These are phyloP conservation scores for Rhyzopertha dominica DNA, from an alignment of 1,140 invertebrate genomes.

Conservation along the genomic window DNA sequence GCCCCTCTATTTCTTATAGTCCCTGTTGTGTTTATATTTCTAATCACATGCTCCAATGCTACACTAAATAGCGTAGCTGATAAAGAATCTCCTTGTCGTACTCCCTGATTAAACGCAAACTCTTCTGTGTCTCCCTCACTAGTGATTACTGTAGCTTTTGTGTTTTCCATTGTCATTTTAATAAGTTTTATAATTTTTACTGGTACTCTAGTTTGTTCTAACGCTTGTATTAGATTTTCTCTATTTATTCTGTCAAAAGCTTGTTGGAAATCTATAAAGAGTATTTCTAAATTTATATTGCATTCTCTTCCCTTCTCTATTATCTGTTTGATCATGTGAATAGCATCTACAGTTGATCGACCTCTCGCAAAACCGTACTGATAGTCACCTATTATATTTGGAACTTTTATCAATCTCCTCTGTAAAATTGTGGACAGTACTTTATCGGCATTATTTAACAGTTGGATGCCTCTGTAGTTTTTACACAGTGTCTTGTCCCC, in stretches of 20 bases:
- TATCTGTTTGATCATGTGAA: conserved; percentile 10
- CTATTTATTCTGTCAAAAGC: conserved; percentile 2
- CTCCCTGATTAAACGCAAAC: conserved; percentile 2
- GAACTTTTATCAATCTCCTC: too few species aligned
- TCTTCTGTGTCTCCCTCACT: neutral
- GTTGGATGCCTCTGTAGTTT: too few species aligned
- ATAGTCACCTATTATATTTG: too few species aligned
- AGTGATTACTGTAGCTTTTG: too few species aligned
- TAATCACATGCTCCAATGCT: conserved; percentile 6
- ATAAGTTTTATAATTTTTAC: conserved; percentile 4
- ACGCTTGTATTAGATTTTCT: too few species aligned
- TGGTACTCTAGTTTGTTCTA: neutral
- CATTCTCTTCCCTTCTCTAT: conserved; percentile 3
- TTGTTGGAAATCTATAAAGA: conserved; percentile 7
- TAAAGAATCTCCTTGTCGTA: conserved; percentile 9
- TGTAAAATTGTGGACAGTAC: too few species aligned
- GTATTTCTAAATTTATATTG: conserved; percentile 1
- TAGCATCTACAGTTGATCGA: conserved; percentile 5
- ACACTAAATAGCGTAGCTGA: conserved; percentile 10
- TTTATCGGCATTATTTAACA: too few species aligned
- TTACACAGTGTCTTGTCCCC: too few species aligned
- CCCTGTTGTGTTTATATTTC: conserved; percentile 1
- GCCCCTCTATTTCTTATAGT: too few species aligned
- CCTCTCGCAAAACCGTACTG: neutral
- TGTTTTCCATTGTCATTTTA: too few species aligned